phyloP scores from a whole-genome alignment of 2,888 invertebrate genomes.

The Rugalucina vietnamica region DNA sequence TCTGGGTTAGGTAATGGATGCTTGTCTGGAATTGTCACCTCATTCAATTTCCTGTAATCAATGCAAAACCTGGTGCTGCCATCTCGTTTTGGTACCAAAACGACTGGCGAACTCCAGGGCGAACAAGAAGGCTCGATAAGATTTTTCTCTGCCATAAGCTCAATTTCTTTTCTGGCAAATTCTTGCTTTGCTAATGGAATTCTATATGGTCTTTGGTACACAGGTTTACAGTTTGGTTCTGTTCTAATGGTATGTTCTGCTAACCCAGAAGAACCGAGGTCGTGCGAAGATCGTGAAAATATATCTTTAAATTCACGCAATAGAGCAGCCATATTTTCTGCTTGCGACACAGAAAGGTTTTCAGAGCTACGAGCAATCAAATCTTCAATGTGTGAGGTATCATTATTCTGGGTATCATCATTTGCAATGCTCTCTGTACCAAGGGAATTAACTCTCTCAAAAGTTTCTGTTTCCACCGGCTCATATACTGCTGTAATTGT shows the following conservation, averaged over 20 bases:
- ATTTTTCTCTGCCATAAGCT: conserved; percentile 36
- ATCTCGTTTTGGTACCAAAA: conserved; percentile 49
- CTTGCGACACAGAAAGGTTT: neutral
- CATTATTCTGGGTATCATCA: too few species aligned
- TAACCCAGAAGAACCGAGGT: conserved; percentile 35
- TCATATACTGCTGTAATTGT: conserved; percentile 24
- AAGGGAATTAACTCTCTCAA: neutral
- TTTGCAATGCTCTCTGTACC: neutral
- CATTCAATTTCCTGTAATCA: conserved; percentile 49
- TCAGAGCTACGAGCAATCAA: neutral
- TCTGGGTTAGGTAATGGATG: conserved; percentile 53
- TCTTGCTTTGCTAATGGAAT: conserved; percentile 41
- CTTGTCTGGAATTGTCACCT: conserved; percentile 20
- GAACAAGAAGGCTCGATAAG: conserved; percentile 46
- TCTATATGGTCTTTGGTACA: conserved; percentile 38
- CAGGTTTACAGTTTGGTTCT: conserved; percentile 21
- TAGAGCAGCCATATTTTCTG: neutral
- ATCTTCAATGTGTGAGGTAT: neutral
- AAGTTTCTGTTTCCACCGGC: neutral
- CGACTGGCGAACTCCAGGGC: conserved; percentile 38
- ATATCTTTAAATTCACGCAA: conserved; percentile 19
- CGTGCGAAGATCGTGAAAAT: conserved; percentile 29
- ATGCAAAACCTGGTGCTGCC: conserved; percentile 43
- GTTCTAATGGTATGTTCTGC: conserved; percentile 48
- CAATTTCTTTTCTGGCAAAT: conserved; percentile 36